Evolutionary conservation across 2,797 vertebrate genomes (phyloP), one percentile per base, ranked within the genome.

Genomic region (Tauraco hartlaubi): DNA sequence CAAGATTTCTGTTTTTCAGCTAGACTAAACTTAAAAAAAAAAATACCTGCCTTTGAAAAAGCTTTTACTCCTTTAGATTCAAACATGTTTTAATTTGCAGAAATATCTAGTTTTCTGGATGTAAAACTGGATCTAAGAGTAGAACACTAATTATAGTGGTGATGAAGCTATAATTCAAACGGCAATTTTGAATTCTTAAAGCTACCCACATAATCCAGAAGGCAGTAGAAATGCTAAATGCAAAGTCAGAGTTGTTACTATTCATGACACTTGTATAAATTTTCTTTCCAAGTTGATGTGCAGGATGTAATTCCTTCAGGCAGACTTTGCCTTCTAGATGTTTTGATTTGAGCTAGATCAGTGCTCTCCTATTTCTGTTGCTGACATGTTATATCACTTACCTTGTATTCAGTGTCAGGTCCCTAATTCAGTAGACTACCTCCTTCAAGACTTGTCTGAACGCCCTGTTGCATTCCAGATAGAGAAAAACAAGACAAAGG

Each of bases 381-480:
- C 80, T 96, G 90, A 79, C 84, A 92, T 73, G 94, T 80, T 83
- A 5, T 55, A 46, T 85, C 81, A 82, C 59, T 90, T 94, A 89
- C 79, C 73, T 92, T 80, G 29, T 75, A 74, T 72, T 77, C 71
- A 85, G 71, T 93, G 85, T 96, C 78, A 82, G 52, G 62, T 49
- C 59, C 46, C 25, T 66, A 39, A 44, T 69, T 90, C 52, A 64
- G 86, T 93, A 49, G 28, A 83, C 92, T 92, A 82, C n/a, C 52
- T 64, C 35, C 44, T 49, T 44, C 59, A 73, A 72, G 85, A 68
- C 67, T 90, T 92, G 85, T 92, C 94, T 95, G 94, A 97, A 96
- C 96, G 90, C 58, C 66, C 28, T 75, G 67, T 88, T 96, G 81
- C 71, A 85, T 49, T 83, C 35, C 33, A 58, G 31, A 74, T 13